Conservation (phyloP, 2,113 vertebrate species). For the Cepphus grylle region DNA sequence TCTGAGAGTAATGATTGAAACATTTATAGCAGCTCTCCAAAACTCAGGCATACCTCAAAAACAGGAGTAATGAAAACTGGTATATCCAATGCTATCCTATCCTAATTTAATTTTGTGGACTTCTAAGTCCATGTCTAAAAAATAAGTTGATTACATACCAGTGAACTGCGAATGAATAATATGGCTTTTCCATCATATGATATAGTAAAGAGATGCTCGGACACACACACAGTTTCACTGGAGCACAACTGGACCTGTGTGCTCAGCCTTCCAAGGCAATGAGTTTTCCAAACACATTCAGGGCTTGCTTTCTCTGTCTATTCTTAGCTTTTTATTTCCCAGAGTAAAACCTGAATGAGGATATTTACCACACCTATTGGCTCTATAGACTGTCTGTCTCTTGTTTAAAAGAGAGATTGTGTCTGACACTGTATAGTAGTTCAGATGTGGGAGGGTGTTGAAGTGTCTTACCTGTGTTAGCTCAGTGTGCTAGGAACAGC, state of each 20-base stretch:
- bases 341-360: not conserved
- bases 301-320: not conserved
- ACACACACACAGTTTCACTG: not conserved
- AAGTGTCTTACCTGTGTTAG: not conserved
- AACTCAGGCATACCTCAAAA: not conserved
- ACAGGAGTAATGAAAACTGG: not conserved
- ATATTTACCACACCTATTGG: not conserved
- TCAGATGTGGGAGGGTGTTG: not conserved
- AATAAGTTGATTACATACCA: not conserved
- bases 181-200: not conserved
- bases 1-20: not conserved
- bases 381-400: not conserved
- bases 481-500: not conserved
- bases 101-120: not conserved
- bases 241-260: not conserved
- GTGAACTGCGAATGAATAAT: not conserved
- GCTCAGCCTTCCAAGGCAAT: not conserved
- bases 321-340: not conserved
- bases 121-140: not conserved
- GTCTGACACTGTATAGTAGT: not conserved
- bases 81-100: not conserved
- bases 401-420: not conserved
- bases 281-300: not conserved
- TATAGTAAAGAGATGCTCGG: not conserved
- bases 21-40: not conserved